phyloP scores from a whole-genome alignment of 2,113 vertebrate species.

The Neolamprologus cancellatus region DNA sequence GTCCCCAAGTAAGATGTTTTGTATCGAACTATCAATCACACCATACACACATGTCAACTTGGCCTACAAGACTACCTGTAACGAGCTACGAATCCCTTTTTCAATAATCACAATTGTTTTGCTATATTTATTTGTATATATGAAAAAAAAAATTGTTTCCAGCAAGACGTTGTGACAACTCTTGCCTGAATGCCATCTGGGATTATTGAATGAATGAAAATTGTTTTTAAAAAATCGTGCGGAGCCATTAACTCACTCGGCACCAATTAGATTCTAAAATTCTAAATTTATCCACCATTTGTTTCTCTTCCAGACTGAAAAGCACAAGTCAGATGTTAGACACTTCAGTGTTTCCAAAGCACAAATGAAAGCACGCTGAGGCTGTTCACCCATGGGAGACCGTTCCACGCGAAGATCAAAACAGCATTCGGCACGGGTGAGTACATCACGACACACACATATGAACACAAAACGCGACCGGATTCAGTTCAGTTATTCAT shows the following conservation, averaged over 20 bases:
- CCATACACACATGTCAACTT: background rate
- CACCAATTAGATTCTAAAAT: background rate
- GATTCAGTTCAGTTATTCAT: background rate
- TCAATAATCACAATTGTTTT: background rate
- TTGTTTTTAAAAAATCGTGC: rapidly evolving
- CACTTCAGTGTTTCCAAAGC: background rate
- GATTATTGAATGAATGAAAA: background rate
- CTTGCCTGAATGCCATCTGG: background rate
- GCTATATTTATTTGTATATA: background rate
- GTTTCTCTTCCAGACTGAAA: slow-evolving; percentile 6
- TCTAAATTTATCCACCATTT: background rate
- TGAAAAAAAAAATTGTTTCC: background rate
- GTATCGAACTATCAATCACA: background rate
- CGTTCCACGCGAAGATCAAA: background rate
- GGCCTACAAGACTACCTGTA: background rate
- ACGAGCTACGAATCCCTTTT: background rate
- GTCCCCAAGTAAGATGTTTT: background rate
- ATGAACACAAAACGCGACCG: background rate
- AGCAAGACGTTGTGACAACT: background rate
- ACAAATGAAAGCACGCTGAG: background rate
- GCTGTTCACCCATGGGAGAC: background rate
- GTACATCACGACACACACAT: background rate
- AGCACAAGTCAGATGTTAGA: background rate
- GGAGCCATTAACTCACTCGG: background rate
- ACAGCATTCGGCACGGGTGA: background rate